phyloP scores from a whole-genome alignment of 64 coral and sea anemone species.

The Porites lutea region DNA sequence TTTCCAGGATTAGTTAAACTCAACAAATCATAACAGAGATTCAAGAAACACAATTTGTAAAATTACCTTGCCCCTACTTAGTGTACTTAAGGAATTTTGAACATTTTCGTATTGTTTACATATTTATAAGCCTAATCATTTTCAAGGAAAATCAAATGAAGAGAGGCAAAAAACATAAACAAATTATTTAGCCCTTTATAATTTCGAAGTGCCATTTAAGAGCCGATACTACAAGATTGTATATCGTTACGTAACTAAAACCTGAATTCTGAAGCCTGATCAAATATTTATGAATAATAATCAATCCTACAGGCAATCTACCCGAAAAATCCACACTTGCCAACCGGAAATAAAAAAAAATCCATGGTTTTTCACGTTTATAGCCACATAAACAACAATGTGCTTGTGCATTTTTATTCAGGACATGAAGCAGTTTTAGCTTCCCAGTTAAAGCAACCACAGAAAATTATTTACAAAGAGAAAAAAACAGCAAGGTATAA shows the following conservation, averaged over 20 bases:
- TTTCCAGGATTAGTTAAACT: too few species aligned
- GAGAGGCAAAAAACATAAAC: background rate
- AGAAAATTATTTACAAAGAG: background rate
- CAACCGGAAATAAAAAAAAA: background rate
- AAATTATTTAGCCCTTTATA: background rate
- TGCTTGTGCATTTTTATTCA: background rate
- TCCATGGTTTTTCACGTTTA: background rate
- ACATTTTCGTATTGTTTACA: too few species aligned
- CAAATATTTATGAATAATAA: slow-evolving; percentile 5
- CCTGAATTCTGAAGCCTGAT: background rate
- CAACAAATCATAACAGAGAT: too few species aligned
- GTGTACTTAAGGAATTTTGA: too few species aligned
- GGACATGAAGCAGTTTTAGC: background rate
- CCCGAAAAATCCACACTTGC: background rate
- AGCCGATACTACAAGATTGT: background rate
- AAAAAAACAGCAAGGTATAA: background rate
- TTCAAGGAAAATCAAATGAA: background rate
- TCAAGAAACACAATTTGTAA: too few species aligned
- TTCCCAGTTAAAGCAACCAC: background rate
- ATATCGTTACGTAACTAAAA: background rate
- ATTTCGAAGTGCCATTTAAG: too few species aligned
- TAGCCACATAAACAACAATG: too few species aligned
- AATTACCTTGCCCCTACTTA: too few species aligned
- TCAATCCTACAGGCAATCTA: slow-evolving; percentile 13
- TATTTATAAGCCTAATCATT: too few species aligned